Percentiles rank a stretch among this genome's conserved stretches.
Conservation (phyloP, 2,888 invertebrate species). For the Caenorhabditis sp. region DNA sequence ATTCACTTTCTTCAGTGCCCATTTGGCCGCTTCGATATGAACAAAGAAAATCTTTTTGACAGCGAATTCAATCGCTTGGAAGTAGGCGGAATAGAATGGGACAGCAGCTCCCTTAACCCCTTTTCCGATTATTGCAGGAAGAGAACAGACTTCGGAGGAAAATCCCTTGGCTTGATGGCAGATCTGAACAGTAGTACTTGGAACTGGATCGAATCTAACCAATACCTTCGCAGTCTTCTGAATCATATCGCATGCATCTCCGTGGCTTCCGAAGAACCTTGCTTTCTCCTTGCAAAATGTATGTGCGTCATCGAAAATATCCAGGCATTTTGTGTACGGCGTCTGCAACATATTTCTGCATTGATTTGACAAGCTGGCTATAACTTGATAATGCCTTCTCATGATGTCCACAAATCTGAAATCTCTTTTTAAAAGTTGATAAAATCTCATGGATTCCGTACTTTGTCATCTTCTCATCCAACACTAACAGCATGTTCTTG, state of each 20-base stretch:
- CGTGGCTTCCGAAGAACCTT: slow-evolving; percentile 57
- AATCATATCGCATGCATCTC: slow-evolving; percentile 58
- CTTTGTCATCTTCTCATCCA: slow-evolving; percentile 68
- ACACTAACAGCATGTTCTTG: slow-evolving; percentile 52
- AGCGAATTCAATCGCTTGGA: slow-evolving; percentile 59
- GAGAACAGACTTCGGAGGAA: slow-evolving; percentile 51
- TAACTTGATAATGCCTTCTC: slow-evolving; percentile 51
- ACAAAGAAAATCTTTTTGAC: slow-evolving; percentile 59
- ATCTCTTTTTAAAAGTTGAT: neutral
- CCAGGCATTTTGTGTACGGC: slow-evolving; percentile 64
- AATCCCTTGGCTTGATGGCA: slow-evolving; percentile 60
- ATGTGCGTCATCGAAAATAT: slow-evolving; percentile 68
- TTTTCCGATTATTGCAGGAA: slow-evolving; percentile 46
- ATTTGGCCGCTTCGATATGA: slow-evolving; percentile 61
- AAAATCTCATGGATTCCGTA: slow-evolving; percentile 2
- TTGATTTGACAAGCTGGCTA: slow-evolving; percentile 62
- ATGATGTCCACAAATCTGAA: slow-evolving; percentile 67
- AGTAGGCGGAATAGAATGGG: slow-evolving; percentile 63
- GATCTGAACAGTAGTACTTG: slow-evolving; percentile 25
- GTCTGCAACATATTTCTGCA: slow-evolving; percentile 63
- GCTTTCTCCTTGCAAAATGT: slow-evolving; percentile 57
- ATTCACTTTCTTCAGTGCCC: slow-evolving; percentile 57
- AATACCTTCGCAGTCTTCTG: slow-evolving; percentile 53
- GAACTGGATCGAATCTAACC: neutral
- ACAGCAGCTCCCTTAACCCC: slow-evolving; percentile 63